phyloP scores from a whole-genome alignment of 1,140 invertebrate genomes.

The Heliothis virescens region DNA sequence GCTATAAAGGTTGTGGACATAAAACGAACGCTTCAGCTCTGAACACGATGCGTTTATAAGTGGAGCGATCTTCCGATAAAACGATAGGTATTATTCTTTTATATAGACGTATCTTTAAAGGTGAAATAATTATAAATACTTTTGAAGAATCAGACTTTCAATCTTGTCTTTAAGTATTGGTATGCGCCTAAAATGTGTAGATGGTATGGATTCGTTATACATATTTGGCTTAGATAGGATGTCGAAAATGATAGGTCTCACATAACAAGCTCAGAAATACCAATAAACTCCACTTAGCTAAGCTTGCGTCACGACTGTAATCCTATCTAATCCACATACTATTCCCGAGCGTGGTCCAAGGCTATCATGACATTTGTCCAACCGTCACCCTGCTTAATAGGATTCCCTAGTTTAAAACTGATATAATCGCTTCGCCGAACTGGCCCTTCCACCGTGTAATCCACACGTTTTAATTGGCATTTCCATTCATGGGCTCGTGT shows the following conservation, averaged over 20 bases:
- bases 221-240: no score
- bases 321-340: slow-evolving; percentile 9
- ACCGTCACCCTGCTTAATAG: background rate
- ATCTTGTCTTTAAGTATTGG: no score
- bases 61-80: no score
- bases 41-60: background rate
- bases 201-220: no score
- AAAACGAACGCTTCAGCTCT: background rate
- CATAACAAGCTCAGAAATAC: background rate
- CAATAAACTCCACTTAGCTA: slow-evolving; percentile 4
- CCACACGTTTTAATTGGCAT: slow-evolving; percentile 26
- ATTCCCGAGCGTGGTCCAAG: slow-evolving; percentile 5
- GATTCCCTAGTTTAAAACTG: slow-evolving; percentile 2
- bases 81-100: no score
- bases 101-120: no score
- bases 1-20: slow-evolving; percentile 6
- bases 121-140: no score
- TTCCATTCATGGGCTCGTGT: slow-evolving; percentile 24
- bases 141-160: no score
- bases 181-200: no score
- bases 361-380: slow-evolving; percentile 12
- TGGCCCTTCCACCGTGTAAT: background rate
- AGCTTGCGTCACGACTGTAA: slow-evolving; percentile 12
- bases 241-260: background rate
- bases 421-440: slow-evolving; percentile 13